Base-by-base conservation (phyloP, 2,888 invertebrate species). In the Machimus rusticus region DNA sequence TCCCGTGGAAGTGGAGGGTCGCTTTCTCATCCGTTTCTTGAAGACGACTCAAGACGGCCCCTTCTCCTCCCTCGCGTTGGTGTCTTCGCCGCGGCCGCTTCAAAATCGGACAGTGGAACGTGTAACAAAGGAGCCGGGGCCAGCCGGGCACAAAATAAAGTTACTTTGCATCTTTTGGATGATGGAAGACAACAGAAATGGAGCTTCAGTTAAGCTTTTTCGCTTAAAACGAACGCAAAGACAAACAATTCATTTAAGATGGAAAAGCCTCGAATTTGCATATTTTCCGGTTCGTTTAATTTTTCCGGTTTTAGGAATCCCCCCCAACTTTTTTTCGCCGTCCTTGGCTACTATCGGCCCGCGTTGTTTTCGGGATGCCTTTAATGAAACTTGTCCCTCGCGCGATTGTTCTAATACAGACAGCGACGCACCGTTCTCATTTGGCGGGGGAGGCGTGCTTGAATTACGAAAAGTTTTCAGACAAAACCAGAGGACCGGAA, bases 231-330 rank as follows among this genome's bases (percentile, higher is more conserved):
- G 34, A 76, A 76, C 34, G 46, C 31, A 34, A 76, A 86, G 51
- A 86, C 84, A 88, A 88, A 87, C 88, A 88, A 87, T 88, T 88
- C 88, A 88, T 88, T 88, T 88, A 86, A 88, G 87, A 88, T 88
- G 87, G 88, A 86, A 88, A 88, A 87, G 86, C 81, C 86, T 43
- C 57, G 82, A 87, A 88, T 88, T 88, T 88, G 87, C 88, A 88
- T 88, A 88, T 88, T 87, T 88, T 88, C 88, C 78, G 86, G 87
- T 88, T 88, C 87, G 87, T 87, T 88, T 87, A 88, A 88, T 88
- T 87, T 88, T 88, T 87, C 87, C 66, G 81, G 86, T 77, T 86
- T 86, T 19, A 57, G 31, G 76, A 57, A 39, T 51, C 55, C 66
- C 28, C 66, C 66, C 76, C 31, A 46, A 76, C 14, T 31, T 66